Conservation (phyloP, 2,888 invertebrate genomes). For the Drosophila acutilabella region DNA sequence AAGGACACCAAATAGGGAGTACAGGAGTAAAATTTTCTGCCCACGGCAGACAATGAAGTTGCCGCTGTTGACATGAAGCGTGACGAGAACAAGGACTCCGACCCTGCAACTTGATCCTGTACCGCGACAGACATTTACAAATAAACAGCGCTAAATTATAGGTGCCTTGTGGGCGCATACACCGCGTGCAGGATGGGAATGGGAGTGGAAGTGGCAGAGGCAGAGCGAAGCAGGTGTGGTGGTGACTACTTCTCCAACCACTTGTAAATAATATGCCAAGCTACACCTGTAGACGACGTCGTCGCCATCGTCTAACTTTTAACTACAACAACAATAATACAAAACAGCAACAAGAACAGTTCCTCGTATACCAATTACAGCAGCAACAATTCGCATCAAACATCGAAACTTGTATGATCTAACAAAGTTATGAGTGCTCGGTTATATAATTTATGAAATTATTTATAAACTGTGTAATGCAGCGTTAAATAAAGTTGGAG, state of each 20-base stretch:
- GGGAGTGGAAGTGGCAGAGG: background rate
- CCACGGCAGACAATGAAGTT: constrained; percentile 67
- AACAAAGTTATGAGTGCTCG: constrained; percentile 13
- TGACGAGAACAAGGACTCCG: constrained; percentile 56
- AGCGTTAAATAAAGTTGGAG: background rate
- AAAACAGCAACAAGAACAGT: constrained; percentile 33
- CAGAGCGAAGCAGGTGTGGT: constrained; percentile 1
- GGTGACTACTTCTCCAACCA: constrained; percentile 24
- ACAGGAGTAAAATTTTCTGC: constrained; percentile 9
- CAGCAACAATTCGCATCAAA: constrained; percentile 30
- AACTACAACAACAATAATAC: constrained; percentile 61
- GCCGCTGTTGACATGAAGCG: constrained; percentile 73
- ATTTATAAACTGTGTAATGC: background rate
- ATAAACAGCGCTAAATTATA: constrained; percentile 80
- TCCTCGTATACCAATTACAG: constrained; percentile 61
- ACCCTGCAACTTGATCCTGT: constrained; percentile 57
- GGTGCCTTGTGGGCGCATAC: constrained; percentile 66
- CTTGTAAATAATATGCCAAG: constrained; percentile 68
- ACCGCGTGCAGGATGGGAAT: background rate
- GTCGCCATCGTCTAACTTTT: constrained; percentile 66
- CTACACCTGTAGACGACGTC: constrained; percentile 63
- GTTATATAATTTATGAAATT: constrained; percentile 5
- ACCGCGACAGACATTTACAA: constrained; percentile 76
- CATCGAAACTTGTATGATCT: constrained; percentile 56
- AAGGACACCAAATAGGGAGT: constrained; percentile 2